Evolutionary conservation across 2,113 vertebrate species (phyloP), one percentile per base, ranked within the genome.

Genomic region (Narcine bancroftii): DNA sequence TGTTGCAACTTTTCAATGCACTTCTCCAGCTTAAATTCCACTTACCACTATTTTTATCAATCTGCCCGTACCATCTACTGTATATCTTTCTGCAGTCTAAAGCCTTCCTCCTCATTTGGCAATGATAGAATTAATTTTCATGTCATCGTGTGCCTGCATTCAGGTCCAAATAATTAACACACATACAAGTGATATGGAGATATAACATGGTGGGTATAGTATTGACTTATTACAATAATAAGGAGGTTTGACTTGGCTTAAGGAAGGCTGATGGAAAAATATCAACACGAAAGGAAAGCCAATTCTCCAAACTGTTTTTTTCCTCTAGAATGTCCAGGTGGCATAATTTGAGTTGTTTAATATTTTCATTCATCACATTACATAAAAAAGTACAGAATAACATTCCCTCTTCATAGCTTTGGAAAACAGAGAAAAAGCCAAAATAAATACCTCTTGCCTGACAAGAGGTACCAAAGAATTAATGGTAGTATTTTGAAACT

Each of bases 391-490:
- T 69, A n/a, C 63, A 33, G 45, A 91, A 45, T 69, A 66, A 47
- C 63, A 45, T 45, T 69, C 36, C 63, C n/a, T 71, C 42, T 47
- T 69, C 29, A 60, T 66, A 71, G 65, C 89, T 91, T 91, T 91
- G 65, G 89, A 91, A 91, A 91, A 69, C n/a, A 36, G 81, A 63
- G 53, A 36, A 87, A 87, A 87, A 29, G 89, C 60, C 89, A 91
- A 91, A 69, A 65, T 71, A 45, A 91, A 91, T 71, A 91, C 0
- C 63, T 47, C 47, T 66, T 65, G 42, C 36, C 89, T 69, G 63
- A 45, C 63, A 65, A 45, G 39, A 69, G 1, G 36, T n/a, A 87
- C 50, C 53, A 60, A 87, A 60, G 81, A 87, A 87, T 87, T 36
- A 87, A 87, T 87, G 81, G 36, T 60, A 2, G n/a, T 87, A 36